phyloP scores from a whole-genome alignment of 2,888 invertebrate species.

The Thelaira solivaga region DNA sequence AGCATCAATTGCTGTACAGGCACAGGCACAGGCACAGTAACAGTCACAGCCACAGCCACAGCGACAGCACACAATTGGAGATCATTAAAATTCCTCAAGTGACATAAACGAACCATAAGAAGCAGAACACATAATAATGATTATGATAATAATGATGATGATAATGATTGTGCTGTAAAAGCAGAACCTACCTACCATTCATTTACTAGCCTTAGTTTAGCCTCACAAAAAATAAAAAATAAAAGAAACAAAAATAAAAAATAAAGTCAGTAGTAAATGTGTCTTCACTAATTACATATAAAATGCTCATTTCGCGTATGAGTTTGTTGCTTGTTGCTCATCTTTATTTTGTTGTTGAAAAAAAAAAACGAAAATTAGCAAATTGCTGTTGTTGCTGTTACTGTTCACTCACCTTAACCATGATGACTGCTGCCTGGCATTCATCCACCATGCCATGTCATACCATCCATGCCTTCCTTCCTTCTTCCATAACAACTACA shows the following conservation, averaged over 20 bases:
- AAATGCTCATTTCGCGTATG: conserved; percentile 66
- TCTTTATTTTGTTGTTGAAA: not conserved
- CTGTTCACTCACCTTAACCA: conserved; percentile 38
- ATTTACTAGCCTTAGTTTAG: conserved; percentile 37
- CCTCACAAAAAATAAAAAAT: not conserved
- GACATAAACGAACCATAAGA: conserved; percentile 62
- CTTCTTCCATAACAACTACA: not conserved
- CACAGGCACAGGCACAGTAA: too few species aligned
- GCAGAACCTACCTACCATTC: conserved; percentile 42
- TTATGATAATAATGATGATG: not conserved
- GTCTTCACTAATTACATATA: conserved; percentile 67
- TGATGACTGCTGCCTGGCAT: too few species aligned
- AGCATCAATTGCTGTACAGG: too few species aligned
- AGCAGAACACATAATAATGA: conserved; percentile 59
- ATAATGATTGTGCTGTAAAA: conserved; percentile 7
- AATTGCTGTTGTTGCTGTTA: conserved; percentile 46
- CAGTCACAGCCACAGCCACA: too few species aligned
- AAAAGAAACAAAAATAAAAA: too few species aligned
- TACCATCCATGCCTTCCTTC: not conserved
- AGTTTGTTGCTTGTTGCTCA: conserved; percentile 55
- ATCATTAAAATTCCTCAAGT: conserved; percentile 63
- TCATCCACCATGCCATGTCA: not conserved
- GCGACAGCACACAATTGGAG: conserved; percentile 57
- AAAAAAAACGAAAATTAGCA: conserved; percentile 26
- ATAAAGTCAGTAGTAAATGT: conserved; percentile 61